Evolutionary conservation across 2,113 vertebrate genomes (phyloP), one percentile per base, ranked within the genome.

Genomic region (Carassius carassius): DNA sequence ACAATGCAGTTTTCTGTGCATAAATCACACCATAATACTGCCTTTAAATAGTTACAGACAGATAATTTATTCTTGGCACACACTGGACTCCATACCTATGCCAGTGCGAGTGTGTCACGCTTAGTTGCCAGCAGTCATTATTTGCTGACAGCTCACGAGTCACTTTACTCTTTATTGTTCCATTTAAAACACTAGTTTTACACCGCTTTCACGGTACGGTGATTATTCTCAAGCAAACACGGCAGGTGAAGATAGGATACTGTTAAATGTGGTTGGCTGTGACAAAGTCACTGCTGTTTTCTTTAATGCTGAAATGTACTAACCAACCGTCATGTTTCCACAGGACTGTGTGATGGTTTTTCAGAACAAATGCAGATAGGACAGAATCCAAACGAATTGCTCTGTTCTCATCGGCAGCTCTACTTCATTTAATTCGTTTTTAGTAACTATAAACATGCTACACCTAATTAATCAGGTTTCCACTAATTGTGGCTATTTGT

Each of bases 41-140:
- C 90, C 87, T 91, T 93, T 94, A 93, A 93, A 94, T 92, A 91
- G 88, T 93, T 93, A 94, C 92, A 93, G 93, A 93, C 93, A 94
- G 91, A 90, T 91, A 92, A 93, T 94, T 94, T 94, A 93, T 94
- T 93, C 90, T 92, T 93, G 93, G 92, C 92, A 51, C 78, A 62
- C 83, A 73, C 69, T 84, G 87, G 25, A 16, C 82, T 73, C 41
- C 69, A 65, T 91, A 86, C 90, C 87, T 90, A 60, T 80, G 87
- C 89, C 84, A 91, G 83, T 82, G 49, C 5, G 73, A 85, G 80
- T 82, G 81, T 86, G 85, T 87, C 80, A 83, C 60, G 83, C 86
- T 83, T 87, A 88, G 81, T 88, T 88, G 86, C 88, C 88, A 90
- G 83, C 82, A 90, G 88, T 89, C 90, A 88, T 90, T 90, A 91